phyloP scores from a whole-genome alignment of 2,797 vertebrate genomes.

The Melanotaenia trifasciata region DNA sequence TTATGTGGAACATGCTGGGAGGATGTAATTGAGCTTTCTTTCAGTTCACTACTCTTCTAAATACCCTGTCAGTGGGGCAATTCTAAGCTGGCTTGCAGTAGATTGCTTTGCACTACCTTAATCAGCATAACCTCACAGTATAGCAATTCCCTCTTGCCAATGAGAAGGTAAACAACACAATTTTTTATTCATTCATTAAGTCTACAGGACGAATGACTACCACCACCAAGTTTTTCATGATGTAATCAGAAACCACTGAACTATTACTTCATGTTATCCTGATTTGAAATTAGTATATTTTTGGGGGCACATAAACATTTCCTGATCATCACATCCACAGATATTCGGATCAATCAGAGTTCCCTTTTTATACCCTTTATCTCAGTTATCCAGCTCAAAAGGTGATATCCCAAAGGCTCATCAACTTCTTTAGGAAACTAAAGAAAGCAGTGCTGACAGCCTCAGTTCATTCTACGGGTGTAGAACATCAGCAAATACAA shows the following conservation, averaged over 20 bases:
- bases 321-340: background rate
- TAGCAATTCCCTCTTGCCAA: constrained; percentile 53
- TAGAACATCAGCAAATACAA: too few relatives aligned
- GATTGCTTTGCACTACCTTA: constrained; percentile 76
- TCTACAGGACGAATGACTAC: constrained; percentile 19
- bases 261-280: constrained; percentile 19
- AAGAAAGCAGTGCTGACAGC: too few relatives aligned
- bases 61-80: constrained; percentile 80
- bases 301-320: constrained; percentile 9
- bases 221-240: constrained; percentile 34
- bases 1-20: constrained; percentile 77
- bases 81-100: constrained; percentile 75
- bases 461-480: background rate
- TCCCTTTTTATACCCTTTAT: background rate
- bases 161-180: constrained; percentile 50
- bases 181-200: constrained; percentile 49
- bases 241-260: constrained; percentile 44
- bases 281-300: constrained; percentile 21
- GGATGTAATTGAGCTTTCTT: constrained; percentile 82
- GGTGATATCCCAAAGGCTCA: background rate
- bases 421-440: background rate
- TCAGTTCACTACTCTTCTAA: constrained; percentile 79
- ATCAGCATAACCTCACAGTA: constrained; percentile 73
- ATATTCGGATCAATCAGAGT: background rate
- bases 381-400: background rate